Evolutionary conservation across 1,140 invertebrate genomes (phyloP).

Genomic region (Paramacrobiotus metropolitanus): DNA sequence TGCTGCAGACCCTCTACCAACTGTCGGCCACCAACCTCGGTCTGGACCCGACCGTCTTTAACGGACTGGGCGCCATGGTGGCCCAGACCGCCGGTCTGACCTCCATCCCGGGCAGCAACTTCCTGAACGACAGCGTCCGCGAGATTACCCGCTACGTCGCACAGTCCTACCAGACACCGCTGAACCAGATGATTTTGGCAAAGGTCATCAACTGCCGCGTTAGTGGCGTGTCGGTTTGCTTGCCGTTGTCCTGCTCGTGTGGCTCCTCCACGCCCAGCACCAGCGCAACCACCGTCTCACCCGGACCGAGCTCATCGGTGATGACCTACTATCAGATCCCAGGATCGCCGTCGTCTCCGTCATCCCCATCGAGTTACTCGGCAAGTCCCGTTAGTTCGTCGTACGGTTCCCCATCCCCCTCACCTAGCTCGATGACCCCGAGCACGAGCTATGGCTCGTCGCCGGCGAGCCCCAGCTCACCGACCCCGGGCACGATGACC

Average conservation of each 20-base stretch:
- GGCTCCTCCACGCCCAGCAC: too few relatives aligned
- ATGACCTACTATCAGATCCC: too few relatives aligned
- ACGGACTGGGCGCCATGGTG: not conserved
- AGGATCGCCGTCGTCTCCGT: too few relatives aligned
- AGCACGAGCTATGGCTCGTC: not conserved
- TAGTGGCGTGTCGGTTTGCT: too few relatives aligned
- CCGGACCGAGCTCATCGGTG: too few relatives aligned
- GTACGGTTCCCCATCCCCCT: not conserved
- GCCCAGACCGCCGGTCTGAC: not conserved
- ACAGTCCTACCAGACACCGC: not conserved
- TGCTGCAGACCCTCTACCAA: not conserved
- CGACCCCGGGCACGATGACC: not conserved
- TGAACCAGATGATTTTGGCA: not conserved
- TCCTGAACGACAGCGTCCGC: not conserved
- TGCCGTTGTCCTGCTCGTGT: too few relatives aligned
- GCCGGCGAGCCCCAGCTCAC: not conserved
- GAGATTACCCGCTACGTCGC: not conserved
- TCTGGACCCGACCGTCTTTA: not conserved
- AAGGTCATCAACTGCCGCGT: not conserved
- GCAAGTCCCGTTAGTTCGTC: not conserved
- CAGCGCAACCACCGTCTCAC: too few relatives aligned
- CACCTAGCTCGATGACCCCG: not conserved
- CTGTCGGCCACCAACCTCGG: not conserved
- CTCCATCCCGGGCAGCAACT: not conserved
- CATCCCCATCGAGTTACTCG: too few relatives aligned